These are phyloP conservation scores for Acronicta leporina DNA, from an alignment of 2,888 invertebrate genomes.

Conservation along the genomic window DNA sequence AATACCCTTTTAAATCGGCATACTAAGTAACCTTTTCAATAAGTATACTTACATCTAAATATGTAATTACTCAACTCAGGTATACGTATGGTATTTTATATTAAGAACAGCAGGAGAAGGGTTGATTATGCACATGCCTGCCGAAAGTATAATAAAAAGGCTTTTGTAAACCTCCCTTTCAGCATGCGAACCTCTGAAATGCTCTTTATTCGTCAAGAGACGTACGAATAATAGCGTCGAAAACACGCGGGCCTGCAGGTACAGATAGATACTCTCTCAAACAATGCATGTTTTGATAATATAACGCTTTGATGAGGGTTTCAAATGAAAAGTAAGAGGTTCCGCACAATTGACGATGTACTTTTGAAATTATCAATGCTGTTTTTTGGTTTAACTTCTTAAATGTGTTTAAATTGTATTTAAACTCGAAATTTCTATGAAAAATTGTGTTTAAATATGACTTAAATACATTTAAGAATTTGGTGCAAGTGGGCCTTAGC, in stretches of 20 bases:
- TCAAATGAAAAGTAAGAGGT: constrained; percentile 53
- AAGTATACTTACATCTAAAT: constrained; percentile 62
- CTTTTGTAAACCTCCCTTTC: constrained; percentile 83
- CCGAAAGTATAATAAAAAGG: constrained; percentile 84
- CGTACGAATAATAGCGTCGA: constrained; percentile 73
- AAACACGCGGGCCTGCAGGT: constrained; percentile 75
- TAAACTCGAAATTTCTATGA: too few species aligned
- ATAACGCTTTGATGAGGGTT: constrained; percentile 75
- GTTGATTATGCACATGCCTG: constrained; percentile 75
- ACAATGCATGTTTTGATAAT: constrained; percentile 84
- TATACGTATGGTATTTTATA: constrained; percentile 66
- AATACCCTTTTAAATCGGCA: too few species aligned
- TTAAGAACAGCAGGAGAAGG: constrained; percentile 71
- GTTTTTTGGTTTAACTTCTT: too few species aligned
- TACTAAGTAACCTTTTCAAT: neutral
- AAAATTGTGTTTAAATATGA: too few species aligned
- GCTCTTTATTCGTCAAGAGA: constrained; percentile 79
- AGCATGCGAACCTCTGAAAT: constrained; percentile 74
- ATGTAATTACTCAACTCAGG: constrained; percentile 71
- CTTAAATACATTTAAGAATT: too few species aligned
- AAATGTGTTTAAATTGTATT: too few species aligned
- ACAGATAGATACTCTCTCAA: constrained; percentile 78
- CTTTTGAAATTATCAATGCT: constrained; percentile 11
- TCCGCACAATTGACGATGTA: constrained; percentile 52
- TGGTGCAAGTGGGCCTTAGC: too few species aligned